These are phyloP conservation scores for Acromyrmex charruanus DNA, from an alignment of 1,140 invertebrate species.

Conservation along the genomic window DNA sequence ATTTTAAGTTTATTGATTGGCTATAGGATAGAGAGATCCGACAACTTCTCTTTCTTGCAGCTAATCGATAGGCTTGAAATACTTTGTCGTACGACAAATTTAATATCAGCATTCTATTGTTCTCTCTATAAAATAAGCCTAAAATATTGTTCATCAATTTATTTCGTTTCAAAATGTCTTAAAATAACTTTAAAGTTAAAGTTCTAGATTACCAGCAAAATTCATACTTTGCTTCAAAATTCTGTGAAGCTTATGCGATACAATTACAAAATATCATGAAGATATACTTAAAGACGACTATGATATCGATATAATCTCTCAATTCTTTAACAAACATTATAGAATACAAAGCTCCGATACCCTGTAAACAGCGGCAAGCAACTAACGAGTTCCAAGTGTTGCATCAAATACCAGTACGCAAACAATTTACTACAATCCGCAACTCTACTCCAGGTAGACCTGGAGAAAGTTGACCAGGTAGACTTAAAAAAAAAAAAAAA, in stretches of 20 bases:
- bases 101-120: not conserved
- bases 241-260: not conserved
- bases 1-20: too few species aligned
- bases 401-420: not conserved
- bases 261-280: not conserved
- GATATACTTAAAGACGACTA: not conserved
- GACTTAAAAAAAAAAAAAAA: constrained; percentile 6
- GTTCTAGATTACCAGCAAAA: not conserved
- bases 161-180: not conserved
- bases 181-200: not conserved
- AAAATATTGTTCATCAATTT: not conserved
- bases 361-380: constrained; percentile 17
- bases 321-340: not conserved
- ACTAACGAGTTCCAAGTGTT: not conserved
- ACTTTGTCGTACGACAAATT: too few species aligned
- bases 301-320: not conserved
- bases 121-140: not conserved
- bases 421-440: constrained; percentile 11
- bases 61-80: too few species aligned
- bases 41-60: too few species aligned
- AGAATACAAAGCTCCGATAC: not conserved
- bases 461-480: not conserved
- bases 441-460: not conserved
- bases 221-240: not conserved
- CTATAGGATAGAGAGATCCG: too few species aligned